Base-by-base conservation (phyloP, 2,113 vertebrate species). In the Butastur rufipennis region DNA sequence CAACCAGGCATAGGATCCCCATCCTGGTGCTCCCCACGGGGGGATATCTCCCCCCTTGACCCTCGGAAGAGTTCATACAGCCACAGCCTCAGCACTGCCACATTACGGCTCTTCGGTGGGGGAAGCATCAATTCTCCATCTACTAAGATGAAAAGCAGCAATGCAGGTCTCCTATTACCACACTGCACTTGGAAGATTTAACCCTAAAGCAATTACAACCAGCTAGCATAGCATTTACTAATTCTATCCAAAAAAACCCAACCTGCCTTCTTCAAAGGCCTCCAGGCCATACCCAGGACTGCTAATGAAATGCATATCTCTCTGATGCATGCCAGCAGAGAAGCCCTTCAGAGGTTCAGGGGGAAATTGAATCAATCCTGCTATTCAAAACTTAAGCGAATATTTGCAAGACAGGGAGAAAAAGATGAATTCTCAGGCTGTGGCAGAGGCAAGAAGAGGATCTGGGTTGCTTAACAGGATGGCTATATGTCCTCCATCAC, bases 21-120 rank as follows among this genome's bases (percentile, higher is more conserved):
- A 0, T 10, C 25, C 52, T 3, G 34, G 7, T n/a, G 77, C 10
- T 22, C 40, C 22, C 31, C n/a, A 2, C 0, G 7, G 20, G 20
- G 52, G 9, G 7, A 5, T 25, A n/a, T 29, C 43, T 26, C 31
- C 53, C 58, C 18, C 22, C 67, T 58, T 6, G 1, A 47, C 3
- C 22, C 43, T 29, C 1, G 6, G 75, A 38, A 38, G n/a, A 22
- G 55, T 18, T 62, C 40, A 40, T 21, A 9, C 3, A 9, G 29
- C 56, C 3, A 1, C 63, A 59, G 45, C 32, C 27, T 13, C 53
- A 26, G 62, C 38, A 2, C 45, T 10, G 71, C 16, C 67, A 10
- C 4, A 0, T 43, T 19, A 5, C 0, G 10, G 20, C 8, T 55
- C 72, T 56, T 27, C 1, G 8, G 1, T 11, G 21, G 29, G 29